Conservation (phyloP, 2,113 vertebrate genomes). For the Charadrius vociferus region DNA sequence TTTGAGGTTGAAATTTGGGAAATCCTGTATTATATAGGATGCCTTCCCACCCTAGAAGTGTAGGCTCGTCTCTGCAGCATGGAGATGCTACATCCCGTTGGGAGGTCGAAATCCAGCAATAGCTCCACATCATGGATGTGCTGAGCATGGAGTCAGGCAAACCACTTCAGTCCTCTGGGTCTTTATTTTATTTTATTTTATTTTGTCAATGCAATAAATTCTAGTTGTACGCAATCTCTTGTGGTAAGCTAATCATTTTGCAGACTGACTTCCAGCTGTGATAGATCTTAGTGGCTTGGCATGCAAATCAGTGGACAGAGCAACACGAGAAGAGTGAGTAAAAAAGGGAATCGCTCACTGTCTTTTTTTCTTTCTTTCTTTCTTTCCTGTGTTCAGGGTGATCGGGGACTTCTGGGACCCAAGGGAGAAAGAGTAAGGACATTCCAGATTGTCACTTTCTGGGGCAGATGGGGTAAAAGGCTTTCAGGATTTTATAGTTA, state of each 20-base stretch:
- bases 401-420: constrained; percentile 77
- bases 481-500: background rate
- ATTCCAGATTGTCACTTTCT: background rate
- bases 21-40: background rate
- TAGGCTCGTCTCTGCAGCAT: too few species aligned
- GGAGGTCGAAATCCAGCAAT: background rate
- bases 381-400: constrained; percentile 75
- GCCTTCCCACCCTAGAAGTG: background rate
- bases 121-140: background rate
- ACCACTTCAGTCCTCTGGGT: background rate
- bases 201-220: background rate
- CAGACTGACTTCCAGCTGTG: background rate
- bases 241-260: background rate
- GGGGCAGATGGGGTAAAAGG: background rate
- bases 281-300: background rate
- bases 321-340: background rate
- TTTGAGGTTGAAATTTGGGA: background rate
- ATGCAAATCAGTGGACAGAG: background rate
- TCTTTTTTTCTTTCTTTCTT: background rate
- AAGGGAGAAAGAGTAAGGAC: constrained; percentile 85
- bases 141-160: background rate
- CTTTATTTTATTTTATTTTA: background rate
- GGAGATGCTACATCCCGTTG: background rate
- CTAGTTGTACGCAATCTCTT: background rate
- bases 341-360: background rate